Conservation (phyloP, 1,140 invertebrate species). For the Drosophila teissieri region DNA sequence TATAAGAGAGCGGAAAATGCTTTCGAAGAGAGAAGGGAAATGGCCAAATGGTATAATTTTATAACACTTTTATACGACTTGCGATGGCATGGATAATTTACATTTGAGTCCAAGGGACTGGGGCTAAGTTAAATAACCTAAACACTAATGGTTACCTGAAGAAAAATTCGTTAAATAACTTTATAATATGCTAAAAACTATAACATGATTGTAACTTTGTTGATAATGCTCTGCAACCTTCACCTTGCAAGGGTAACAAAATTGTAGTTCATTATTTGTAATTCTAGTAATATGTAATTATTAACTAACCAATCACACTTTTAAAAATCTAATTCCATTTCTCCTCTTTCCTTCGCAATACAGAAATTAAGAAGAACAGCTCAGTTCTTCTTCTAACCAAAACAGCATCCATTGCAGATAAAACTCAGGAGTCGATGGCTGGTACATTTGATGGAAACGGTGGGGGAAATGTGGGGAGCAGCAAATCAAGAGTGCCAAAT, state of each 20-base stretch:
- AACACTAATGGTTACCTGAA: too few species aligned
- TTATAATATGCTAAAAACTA: too few species aligned
- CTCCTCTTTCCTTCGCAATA: background rate
- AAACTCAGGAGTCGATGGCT: conserved; percentile 15
- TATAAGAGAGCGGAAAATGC: background rate
- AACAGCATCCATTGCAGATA: conserved; percentile 47
- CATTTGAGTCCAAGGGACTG: too few species aligned
- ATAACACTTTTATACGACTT: background rate
- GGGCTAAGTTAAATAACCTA: too few species aligned
- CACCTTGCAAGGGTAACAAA: too few species aligned
- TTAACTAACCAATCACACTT: background rate
- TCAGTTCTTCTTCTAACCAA: background rate
- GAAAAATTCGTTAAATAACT: too few species aligned
- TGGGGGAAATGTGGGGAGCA: conserved; percentile 11
- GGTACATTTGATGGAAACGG: background rate
- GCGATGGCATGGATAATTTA: too few species aligned
- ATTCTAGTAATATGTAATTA: too few species aligned
- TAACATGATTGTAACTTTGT: too few species aligned
- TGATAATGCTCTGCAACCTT: too few species aligned
- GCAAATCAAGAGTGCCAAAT: conserved; percentile 69
- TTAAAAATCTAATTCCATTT: background rate
- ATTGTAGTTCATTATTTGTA: too few species aligned
- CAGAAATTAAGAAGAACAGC: conserved; percentile 4
- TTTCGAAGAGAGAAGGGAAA: background rate
- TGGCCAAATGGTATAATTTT: conserved; percentile 7